phyloP scores from a whole-genome alignment of 2,113 vertebrate species.

The Amia ocellicauda region DNA sequence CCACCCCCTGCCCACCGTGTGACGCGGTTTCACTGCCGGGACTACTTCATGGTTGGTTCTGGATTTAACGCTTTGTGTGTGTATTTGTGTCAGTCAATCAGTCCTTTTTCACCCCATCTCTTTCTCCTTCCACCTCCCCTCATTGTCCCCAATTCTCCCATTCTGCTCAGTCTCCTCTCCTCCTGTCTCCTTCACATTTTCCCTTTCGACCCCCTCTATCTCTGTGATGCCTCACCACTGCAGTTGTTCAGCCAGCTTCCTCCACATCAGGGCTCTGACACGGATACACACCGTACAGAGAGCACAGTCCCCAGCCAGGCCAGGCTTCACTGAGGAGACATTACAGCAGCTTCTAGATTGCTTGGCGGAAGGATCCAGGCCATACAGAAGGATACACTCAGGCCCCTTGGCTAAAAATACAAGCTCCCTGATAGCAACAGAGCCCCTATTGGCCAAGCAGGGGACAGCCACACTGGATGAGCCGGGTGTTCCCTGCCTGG shows the following conservation, averaged over 20 bases:
- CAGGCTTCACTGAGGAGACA: too few relatives aligned
- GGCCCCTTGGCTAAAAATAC: constrained; percentile 83
- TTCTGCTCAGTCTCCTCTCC: too few relatives aligned
- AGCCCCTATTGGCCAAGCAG: constrained; percentile 67
- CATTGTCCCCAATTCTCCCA: too few relatives aligned
- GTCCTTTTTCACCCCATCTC: too few relatives aligned
- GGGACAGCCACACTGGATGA: too few relatives aligned
- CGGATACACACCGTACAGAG: neutral
- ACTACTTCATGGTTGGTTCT: constrained; percentile 57
- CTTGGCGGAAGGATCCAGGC: constrained; percentile 47
- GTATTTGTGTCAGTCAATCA: too few relatives aligned
- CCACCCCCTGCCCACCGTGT: constrained; percentile 54
- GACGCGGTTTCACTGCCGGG: constrained; percentile 42
- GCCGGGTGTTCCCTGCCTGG: too few relatives aligned
- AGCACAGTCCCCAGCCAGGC: too few relatives aligned
- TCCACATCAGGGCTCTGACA: neutral
- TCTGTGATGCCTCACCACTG: neutral
- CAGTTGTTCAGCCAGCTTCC: neutral
- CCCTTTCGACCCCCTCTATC: too few relatives aligned
- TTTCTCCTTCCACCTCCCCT: too few relatives aligned
- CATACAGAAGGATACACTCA: constrained; percentile 29
- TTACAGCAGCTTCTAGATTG: constrained; percentile 17
- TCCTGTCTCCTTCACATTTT: too few relatives aligned
- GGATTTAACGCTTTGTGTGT: constrained; percentile 17
- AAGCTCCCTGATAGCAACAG: constrained; percentile 83